A percentile compares a stretch with the other conserved stretches of the same genome.
phyloP scores from a whole-genome alignment of 2,797 vertebrate species.

The Alcedo atthis region DNA sequence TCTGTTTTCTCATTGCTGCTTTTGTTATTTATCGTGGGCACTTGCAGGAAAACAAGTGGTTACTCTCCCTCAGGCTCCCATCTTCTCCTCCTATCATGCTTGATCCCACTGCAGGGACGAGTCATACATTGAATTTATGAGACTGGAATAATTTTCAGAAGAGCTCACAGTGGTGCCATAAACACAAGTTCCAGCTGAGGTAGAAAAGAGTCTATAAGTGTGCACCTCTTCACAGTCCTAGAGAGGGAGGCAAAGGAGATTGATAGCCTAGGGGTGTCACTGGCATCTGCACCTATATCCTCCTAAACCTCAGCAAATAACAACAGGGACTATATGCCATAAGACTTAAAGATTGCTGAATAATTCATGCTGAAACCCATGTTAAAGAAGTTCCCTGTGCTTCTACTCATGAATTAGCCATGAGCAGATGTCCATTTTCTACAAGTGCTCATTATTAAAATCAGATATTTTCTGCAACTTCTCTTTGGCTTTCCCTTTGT shows the following conservation, averaged over 20 bases:
- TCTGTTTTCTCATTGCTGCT: neutral
- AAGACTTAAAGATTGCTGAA: neutral
- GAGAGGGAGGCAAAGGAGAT: neutral
- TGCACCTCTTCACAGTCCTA: neutral
- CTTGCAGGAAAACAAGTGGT: neutral
- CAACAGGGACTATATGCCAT: neutral
- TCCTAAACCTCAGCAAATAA: neutral
- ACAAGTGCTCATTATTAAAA: neutral
- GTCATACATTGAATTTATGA: neutral
- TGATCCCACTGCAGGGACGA: neutral
- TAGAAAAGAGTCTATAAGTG: neutral
- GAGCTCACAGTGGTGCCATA: neutral
- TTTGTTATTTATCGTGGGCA: neutral
- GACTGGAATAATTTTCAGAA: neutral
- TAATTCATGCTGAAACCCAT: neutral
- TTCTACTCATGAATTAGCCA: constrained; percentile 7
- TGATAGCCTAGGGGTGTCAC: neutral
- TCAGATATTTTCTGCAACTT: neutral
- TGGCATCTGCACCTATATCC: neutral
- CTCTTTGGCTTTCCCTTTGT: neutral
- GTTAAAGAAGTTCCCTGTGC: neutral
- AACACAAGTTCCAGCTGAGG: neutral
- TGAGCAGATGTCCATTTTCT: constrained; percentile 8
- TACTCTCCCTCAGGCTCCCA: neutral
- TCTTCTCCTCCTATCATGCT: neutral